Evolutionary conservation across 53 echinoderm and acorn worm genomes (phyloP).

Genomic region (Zoroaster sp.): DNA sequence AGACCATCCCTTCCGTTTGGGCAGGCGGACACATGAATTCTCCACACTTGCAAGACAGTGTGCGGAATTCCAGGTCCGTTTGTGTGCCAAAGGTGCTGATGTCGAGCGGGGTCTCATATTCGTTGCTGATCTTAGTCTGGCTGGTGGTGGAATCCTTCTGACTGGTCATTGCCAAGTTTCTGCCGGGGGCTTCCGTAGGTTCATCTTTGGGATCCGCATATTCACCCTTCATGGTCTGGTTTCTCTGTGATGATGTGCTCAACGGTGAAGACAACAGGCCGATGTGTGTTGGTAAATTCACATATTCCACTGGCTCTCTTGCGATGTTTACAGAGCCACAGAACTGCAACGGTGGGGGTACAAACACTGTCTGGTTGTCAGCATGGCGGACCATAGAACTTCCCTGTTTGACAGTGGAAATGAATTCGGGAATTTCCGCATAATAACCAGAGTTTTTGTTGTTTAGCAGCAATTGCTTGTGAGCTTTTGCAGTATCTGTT

Average conservation of each 20-base stretch:
- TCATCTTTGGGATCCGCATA: not conserved
- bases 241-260: too few species aligned
- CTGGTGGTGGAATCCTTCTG: not conserved
- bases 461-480: not conserved
- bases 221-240: not conserved
- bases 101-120: slow-evolving; percentile 1
- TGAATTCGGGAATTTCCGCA: slow-evolving; percentile 24
- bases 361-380: not conserved
- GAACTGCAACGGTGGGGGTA: slow-evolving; percentile 12
- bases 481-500: not conserved
- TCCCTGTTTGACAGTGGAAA: not conserved
- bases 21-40: not conserved
- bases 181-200: not conserved
- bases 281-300: slow-evolving; percentile 5
- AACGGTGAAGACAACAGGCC: not conserved
- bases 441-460: slow-evolving; percentile 34
- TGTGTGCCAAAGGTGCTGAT: not conserved
- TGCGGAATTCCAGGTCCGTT: not conserved
- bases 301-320: slow-evolving; percentile 13
- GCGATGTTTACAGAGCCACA: not conserved
- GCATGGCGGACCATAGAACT: not conserved
- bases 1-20: not conserved
- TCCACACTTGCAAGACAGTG: not conserved
- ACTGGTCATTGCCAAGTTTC: not conserved
- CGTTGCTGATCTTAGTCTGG: not conserved